These are phyloP conservation scores for Ophraella communa DNA, from an alignment of 2,888 invertebrate genomes.

Conservation along the genomic window DNA sequence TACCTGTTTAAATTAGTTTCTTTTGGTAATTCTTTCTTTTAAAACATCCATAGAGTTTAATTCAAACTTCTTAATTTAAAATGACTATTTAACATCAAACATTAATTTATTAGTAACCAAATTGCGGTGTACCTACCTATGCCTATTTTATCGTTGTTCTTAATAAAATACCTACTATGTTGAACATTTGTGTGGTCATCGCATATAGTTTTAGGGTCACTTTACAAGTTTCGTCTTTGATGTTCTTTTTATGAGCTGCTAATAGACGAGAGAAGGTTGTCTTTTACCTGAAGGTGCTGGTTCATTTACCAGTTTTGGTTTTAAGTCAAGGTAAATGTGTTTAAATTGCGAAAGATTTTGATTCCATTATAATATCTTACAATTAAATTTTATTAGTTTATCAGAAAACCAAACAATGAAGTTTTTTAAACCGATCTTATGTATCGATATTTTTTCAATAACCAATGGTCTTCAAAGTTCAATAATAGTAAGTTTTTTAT, in stretches of 20 bases:
- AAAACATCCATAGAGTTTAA: too few relatives aligned
- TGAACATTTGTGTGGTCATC: constrained; percentile 5
- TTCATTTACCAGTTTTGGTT: constrained; percentile 9
- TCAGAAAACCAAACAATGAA: not conserved
- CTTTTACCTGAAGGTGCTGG: constrained; percentile 5
- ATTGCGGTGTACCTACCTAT: not conserved
- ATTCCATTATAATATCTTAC: not conserved
- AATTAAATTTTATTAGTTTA: not conserved
- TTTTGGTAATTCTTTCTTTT: too few relatives aligned
- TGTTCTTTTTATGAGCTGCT: constrained; percentile 8
- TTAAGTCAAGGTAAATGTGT: constrained; percentile 5
- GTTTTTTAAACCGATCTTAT: not conserved
- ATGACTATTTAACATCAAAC: not conserved
- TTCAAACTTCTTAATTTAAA: too few relatives aligned
- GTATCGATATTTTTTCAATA: too few relatives aligned
- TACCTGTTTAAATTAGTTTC: not conserved
- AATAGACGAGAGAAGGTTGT: constrained; percentile 5
- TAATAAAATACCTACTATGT: not conserved
- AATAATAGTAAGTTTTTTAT: too few relatives aligned
- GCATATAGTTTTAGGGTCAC: constrained; percentile 3
- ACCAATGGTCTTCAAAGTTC: too few relatives aligned
- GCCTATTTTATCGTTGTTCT: not conserved
- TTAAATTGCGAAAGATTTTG: not conserved
- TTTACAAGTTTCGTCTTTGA: constrained; percentile 1
- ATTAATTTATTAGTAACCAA: not conserved